phyloP scores from a whole-genome alignment of 2,888 invertebrate genomes.

The Bembecia ichneumoniformis region DNA sequence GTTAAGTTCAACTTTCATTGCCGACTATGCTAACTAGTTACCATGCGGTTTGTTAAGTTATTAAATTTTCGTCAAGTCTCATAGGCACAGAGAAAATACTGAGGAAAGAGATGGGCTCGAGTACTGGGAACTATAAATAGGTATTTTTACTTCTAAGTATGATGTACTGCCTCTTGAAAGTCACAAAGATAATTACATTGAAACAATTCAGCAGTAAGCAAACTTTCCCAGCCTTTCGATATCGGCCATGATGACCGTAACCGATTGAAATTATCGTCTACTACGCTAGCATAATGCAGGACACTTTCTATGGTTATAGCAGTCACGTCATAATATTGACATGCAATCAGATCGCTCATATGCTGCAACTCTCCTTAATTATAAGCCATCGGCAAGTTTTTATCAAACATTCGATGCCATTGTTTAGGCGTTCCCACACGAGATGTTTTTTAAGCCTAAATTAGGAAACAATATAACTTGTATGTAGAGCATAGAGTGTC shows the following conservation, averaged over 20 bases:
- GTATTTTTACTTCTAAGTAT: too few species aligned
- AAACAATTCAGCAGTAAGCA: too few species aligned
- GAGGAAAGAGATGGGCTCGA: too few species aligned
- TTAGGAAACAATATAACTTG: constrained; percentile 26
- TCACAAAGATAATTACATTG: too few species aligned
- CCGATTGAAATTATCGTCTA: not conserved
- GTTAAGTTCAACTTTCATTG: too few species aligned
- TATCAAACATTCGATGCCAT: constrained; percentile 12
- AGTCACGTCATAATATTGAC: not conserved
- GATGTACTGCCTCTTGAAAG: too few species aligned
- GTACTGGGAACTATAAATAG: too few species aligned
- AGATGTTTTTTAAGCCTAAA: constrained; percentile 16
- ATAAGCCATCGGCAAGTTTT: constrained; percentile 13
- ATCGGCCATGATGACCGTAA: not conserved
- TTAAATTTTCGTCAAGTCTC: too few species aligned
- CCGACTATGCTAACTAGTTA: too few species aligned
- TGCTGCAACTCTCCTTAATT: constrained; percentile 6
- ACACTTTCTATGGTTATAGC: not conserved
- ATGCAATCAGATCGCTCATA: not conserved
- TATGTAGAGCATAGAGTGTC: constrained; percentile 38
- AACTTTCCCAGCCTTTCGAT: not conserved
- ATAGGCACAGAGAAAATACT: too few species aligned
- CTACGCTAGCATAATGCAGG: not conserved
- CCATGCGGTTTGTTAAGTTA: too few species aligned
- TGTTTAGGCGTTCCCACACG: constrained; percentile 23